Conservation (phyloP, 2,888 invertebrate species). For the Synergus gifuensis region DNA sequence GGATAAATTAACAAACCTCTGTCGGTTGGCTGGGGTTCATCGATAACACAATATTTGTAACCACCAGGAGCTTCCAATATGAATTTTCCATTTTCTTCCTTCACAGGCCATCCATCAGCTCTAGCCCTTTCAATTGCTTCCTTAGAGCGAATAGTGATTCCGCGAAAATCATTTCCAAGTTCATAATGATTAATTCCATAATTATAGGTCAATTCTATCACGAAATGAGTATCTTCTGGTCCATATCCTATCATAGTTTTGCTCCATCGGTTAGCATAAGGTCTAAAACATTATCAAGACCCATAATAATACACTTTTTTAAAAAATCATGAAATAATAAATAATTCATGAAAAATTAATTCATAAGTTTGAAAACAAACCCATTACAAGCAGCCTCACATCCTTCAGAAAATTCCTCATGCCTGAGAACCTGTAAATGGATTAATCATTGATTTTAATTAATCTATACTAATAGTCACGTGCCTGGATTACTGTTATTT, state of each 20-base stretch:
- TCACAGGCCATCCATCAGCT: slow-evolving; percentile 85
- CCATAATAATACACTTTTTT: not conserved
- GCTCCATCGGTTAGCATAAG: slow-evolving; percentile 98
- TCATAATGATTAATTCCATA: slow-evolving; percentile 94
- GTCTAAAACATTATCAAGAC: slow-evolving; percentile 80
- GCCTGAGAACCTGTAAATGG: slow-evolving; percentile 87
- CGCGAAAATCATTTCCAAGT: slow-evolving; percentile 94
- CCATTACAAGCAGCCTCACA: slow-evolving; percentile 99
- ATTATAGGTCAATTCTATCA: slow-evolving; percentile 97
- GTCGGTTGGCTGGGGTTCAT: slow-evolving; percentile 84
- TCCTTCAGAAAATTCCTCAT: slow-evolving; percentile 98
- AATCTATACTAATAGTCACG: not conserved
- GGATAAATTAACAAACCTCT: slow-evolving; percentile 79
- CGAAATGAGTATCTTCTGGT: slow-evolving; percentile 95
- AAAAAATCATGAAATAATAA: not conserved
- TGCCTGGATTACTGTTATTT: not conserved
- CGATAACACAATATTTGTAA: slow-evolving; percentile 90
- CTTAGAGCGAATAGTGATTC: slow-evolving; percentile 90
- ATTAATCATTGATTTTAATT: slow-evolving; percentile 45
- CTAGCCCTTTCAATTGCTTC: slow-evolving; percentile 87
- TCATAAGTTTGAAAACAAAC: slow-evolving; percentile 70
- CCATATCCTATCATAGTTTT: slow-evolving; percentile 99
- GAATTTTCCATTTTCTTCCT: slow-evolving; percentile 81
- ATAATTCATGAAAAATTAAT: not conserved
- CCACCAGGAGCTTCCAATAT: slow-evolving; percentile 93